Percentiles rank a stretch among this genome's conserved stretches.
These are phyloP conservation scores for Agapostemon virescens DNA, from an alignment of 2,888 invertebrate species.

Conservation along the genomic window DNA sequence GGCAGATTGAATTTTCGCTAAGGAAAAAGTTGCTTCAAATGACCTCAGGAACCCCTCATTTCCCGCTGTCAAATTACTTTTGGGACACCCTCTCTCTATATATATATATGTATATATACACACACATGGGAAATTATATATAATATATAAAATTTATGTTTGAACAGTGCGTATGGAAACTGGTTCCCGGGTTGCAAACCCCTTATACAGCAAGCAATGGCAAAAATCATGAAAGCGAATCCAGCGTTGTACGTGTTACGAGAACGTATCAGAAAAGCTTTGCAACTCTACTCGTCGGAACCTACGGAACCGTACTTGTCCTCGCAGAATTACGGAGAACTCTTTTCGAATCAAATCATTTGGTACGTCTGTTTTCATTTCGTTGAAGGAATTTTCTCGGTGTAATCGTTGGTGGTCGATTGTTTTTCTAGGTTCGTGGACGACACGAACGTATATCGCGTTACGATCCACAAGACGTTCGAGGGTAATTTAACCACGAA, in stretches of 20 bases:
- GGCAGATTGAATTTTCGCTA: no score
- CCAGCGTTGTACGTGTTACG: constrained; percentile 98
- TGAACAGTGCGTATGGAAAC: constrained; percentile 95
- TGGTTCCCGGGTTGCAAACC: constrained; percentile 99
- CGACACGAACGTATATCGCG: constrained; percentile 99
- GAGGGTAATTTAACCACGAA: constrained; percentile 99
- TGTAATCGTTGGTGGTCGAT: neutral
- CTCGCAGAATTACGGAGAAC: constrained; percentile 99
- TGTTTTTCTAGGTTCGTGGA: constrained; percentile 89
- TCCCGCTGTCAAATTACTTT: no score
- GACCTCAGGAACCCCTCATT: no score
- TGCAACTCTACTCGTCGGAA: constrained; percentile 98
- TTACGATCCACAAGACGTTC: constrained; percentile 99
- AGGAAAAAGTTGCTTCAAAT: no score
- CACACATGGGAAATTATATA: no score
- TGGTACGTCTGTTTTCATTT: constrained; percentile 83
- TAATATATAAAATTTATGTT: neutral
- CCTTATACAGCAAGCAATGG: constrained; percentile 99
- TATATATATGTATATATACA: no score
- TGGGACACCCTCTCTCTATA: no score
- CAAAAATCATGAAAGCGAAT: constrained; percentile 99
- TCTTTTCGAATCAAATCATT: constrained; percentile 99
- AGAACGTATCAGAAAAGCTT: constrained; percentile 98
- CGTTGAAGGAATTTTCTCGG: neutral
- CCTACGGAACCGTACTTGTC: constrained; percentile 99